Evolutionary conservation across 2,113 vertebrate species (phyloP), one percentile per base, ranked within the genome.

Genomic region (Eptatretus burgeri): DNA sequence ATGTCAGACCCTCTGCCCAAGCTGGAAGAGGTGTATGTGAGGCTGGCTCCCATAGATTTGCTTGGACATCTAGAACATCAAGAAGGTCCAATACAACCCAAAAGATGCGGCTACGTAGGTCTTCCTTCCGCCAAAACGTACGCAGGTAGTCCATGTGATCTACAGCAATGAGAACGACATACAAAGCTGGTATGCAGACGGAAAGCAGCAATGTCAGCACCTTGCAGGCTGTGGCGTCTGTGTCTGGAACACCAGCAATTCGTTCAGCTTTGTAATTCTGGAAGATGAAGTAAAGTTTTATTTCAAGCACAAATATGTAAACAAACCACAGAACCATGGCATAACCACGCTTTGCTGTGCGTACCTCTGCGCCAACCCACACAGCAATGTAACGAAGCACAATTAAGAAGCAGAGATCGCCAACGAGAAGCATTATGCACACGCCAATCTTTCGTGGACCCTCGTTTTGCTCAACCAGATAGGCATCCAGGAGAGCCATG

Each of bases 281-380:
- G 66, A 79, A 80, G 67, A 80, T 72, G 67, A 80, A 80, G 70
- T 80, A 80, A 60, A 80, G 77, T 67, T 80, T 80, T 71, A 80
- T 79, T 70, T 80, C 78, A 71, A 80, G 68, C 67, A 79, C 78
- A 13, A 80, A 80, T 66, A 80, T 78, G 70, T 79, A 80, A 27
- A 80, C 75, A 71, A 80, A 80, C 78, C 78, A 80, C 10, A 80
- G 76, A 65, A 80, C 76, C 78, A 80, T 80, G 67, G 78, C 78
- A 1, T 80, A 79, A 67, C 78, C 78, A 5, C 78, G 68, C 62
- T 78, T 80, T 5, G 78, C 72, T 1, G 76, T 77, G 64, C 76
- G 73, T 12, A 80, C 78, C 68, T 80, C 78, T 0, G 78, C 77
- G 1, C 78, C 78, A 53, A 80, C 77, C 78, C 78, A 80, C 63